Evolutionary conservation across 2,888 invertebrate genomes (phyloP), one percentile per base, ranked within the genome.

Genomic region (Lycia hirtaria): DNA sequence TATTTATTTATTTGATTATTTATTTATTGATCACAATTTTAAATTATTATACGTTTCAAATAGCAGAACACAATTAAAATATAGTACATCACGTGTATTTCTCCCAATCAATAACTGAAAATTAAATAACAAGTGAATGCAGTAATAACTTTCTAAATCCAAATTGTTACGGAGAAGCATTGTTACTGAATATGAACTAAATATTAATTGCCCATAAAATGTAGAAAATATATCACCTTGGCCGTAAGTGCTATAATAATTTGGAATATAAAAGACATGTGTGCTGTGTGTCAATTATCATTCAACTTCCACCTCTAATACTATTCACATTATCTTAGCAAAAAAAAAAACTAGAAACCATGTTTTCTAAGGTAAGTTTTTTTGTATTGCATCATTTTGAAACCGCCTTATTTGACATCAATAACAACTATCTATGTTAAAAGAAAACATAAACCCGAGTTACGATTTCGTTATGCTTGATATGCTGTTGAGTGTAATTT

Each of bases 361-460:
- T 51, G 50, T 33, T 51, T 51, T 51, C 33, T 33, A 51, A 51
- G 41, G 50, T 51, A 41, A 41, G 41, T 17, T 5, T 28, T 6
- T 28, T 52, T 45, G n/a, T 26, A 2, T 26, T 37, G 4, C n/a
- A 30, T n/a, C n/a, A n/a, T n/a, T n/a, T n/a, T n/a, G n/a, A n/a
- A n/a, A n/a, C n/a, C n/a, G n/a, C n/a, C n/a, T n/a, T n/a, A n/a
- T n/a, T n/a, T n/a, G n/a, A n/a, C n/a, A n/a, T n/a, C n/a, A n/a
- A n/a, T n/a, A n/a, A n/a, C n/a, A n/a, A n/a, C n/a, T n/a, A n/a
- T n/a, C n/a, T n/a, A n/a, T n/a, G n/a, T n/a, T n/a, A n/a, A n/a
- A n/a, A n/a, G n/a, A n/a, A n/a, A n/a, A n/a, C n/a, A n/a, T n/a
- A n/a, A n/a, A n/a, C n/a, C n/a, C n/a, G n/a, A n/a, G n/a, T n/a